phyloP scores from a whole-genome alignment of 1,140 invertebrate species.

The Acromyrmex echinatior region DNA sequence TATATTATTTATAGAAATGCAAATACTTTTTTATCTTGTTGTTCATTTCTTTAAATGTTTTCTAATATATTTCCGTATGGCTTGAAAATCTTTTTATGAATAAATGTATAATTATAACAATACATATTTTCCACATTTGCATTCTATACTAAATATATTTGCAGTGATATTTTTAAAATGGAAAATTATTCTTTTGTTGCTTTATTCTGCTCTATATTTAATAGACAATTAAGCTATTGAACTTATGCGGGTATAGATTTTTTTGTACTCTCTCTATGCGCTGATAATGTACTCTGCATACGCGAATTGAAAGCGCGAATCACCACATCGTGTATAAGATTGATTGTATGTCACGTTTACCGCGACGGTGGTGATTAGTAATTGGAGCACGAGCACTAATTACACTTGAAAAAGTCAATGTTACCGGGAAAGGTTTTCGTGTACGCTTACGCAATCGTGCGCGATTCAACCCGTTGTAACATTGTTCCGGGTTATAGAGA shows the following conservation, averaged over 20 bases:
- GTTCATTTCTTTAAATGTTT: background rate
- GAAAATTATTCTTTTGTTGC: background rate
- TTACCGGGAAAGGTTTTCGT: conserved; percentile 71
- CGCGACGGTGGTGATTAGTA: conserved; percentile 70
- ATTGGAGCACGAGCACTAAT: conserved; percentile 74
- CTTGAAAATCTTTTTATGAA: background rate
- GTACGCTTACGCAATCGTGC: conserved; percentile 63
- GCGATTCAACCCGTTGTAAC: conserved; percentile 55
- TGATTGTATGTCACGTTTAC: conserved; percentile 76
- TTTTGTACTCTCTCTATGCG: background rate
- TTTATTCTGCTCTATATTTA: background rate
- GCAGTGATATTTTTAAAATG: background rate
- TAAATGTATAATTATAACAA: background rate
- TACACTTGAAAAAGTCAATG: conserved; percentile 77
- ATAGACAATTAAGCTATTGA: background rate
- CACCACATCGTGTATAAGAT: conserved; percentile 64
- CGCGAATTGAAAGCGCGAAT: conserved; percentile 17
- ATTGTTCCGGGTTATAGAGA: conserved; percentile 62
- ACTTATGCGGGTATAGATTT: background rate
- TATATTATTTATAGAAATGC: background rate
- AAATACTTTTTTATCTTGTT: background rate
- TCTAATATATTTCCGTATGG: background rate
- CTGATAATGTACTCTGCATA: conserved; percentile 53
- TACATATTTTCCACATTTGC: background rate
- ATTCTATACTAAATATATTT: background rate